A percentile compares a stretch with the other conserved stretches of the same genome.
phyloP scores from a whole-genome alignment of 2,113 vertebrate species.

The Gyps fulvus region DNA sequence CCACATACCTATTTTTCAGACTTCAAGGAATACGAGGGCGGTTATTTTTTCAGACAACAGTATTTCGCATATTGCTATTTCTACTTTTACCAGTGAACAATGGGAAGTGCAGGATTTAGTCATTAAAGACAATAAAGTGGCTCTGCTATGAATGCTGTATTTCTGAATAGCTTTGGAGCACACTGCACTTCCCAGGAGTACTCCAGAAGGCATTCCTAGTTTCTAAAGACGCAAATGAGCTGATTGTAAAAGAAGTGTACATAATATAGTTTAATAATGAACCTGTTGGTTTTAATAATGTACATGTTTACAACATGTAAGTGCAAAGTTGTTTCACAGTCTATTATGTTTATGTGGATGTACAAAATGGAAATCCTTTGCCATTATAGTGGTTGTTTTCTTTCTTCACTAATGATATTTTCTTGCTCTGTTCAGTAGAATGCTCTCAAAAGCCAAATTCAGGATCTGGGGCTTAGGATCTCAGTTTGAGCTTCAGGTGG shows the following conservation, averaged over 20 bases:
- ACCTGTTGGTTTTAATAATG: slow-evolving; percentile 1
- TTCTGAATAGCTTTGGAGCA: slow-evolving; percentile 44
- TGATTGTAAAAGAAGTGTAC: slow-evolving; percentile 16
- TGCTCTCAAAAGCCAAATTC: not conserved
- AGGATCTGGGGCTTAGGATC: not conserved
- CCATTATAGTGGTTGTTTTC: slow-evolving; percentile 1
- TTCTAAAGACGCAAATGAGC: slow-evolving; percentile 10
- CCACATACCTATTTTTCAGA: slow-evolving; percentile 22
- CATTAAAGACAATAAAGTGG: not conserved
- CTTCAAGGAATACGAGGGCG: not conserved
- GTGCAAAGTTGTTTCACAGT: slow-evolving; percentile 51
- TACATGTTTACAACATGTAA: slow-evolving; percentile 27
- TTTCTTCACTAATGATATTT: not conserved
- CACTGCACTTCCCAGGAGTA: not conserved
- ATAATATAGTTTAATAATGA: slow-evolving; percentile 6
- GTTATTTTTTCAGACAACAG: slow-evolving; percentile 51
- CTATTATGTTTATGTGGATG: slow-evolving; percentile 29
- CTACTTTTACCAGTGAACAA: slow-evolving; percentile 37
- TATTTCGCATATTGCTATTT: slow-evolving; percentile 23
- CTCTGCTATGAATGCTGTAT: slow-evolving; percentile 29
- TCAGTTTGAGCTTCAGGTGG: not conserved
- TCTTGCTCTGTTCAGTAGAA: not conserved
- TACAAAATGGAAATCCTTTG: slow-evolving; percentile 61
- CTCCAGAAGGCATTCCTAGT: not conserved
- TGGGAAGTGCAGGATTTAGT: slow-evolving; percentile 8